Evolutionary conservation across 2,797 vertebrate genomes (phyloP), one percentile per base, ranked within the genome.

Genomic region (Eupleurogrammus muticus): DNA sequence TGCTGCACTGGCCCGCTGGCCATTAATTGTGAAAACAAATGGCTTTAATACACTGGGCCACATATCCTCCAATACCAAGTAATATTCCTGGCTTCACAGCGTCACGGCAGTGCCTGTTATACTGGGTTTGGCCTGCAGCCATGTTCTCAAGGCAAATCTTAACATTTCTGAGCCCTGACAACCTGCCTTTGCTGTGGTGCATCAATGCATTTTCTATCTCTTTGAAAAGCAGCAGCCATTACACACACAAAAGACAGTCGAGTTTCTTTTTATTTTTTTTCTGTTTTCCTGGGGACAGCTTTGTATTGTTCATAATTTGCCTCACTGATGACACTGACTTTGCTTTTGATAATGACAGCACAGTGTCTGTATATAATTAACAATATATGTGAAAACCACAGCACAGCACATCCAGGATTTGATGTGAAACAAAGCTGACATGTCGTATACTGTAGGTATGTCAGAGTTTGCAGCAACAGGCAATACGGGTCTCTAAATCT

Each of bases 11-110:
- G 70, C 48, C 81, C 19, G 75, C 20, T 54, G 47, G 72, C 70
- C 81, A 58, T 49, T 82, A 67, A 81, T 84, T 82, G 77, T 82
- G 54, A 61, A 70, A 81, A 80, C 86, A 88, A 86, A 76, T 81
- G 81, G 75, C 5, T 56, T 78, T 64, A 69, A 76, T 46, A 53
- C 64, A 62, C 47, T 3, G 20, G 23, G 68, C 61, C n/a, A 9
- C 46, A 59, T 32, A 60, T 80, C 65, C 38, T 6, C 38, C 66
- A 53, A 81, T 82, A 84, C 75, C 23, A 28, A 0, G 59, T 24
- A 48, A 50, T 19, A 57, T 42, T 55, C 24, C 34, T 35, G 60
- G 58, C 62, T 69, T 62, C 53, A 8, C 61, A 14, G 24, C 8
- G 19, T 80, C 82, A 75, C 78, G 79, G 50, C 77, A 68, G 42